Base-by-base conservation (phyloP, 1,140 invertebrate genomes). In the Meloidogyne chitwoodi region DNA sequence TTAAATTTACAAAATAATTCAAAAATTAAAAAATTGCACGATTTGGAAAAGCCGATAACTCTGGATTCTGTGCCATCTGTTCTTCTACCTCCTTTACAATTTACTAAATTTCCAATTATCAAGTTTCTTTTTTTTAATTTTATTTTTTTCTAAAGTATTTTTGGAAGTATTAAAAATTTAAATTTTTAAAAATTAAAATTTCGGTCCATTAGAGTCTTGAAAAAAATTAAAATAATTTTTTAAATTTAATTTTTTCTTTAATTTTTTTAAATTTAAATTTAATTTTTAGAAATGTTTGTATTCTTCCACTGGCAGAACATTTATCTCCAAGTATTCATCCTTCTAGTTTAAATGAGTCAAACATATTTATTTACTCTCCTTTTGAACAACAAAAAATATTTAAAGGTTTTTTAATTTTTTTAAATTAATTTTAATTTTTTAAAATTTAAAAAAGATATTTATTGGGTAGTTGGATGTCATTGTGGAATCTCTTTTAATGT, bases 321-420 rank as follows among this genome's bases (percentile, higher is more conserved):
- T 68, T 86, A 26, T 82, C 84, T 14, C 85, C 84, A 24, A 81
- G 38, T 44, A 77, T 87, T 16, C 56, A 81, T 14, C 64, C 81
- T 19, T 61, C 73, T 0, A 66, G 72, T 14, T 76, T 77, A 29
- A 38, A 62, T 24, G 22, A 73, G 26, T 77, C 76, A 10, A 74
- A 80, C 31, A 85, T 86, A 44, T 86, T 87, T 41, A 86, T 86
- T 56, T 87, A 87, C 71, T 86, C 85, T 3, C 85, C 85, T 34
- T 86, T 86, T 64, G n/a, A n/a, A n/a, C n/a, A n/a, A n/a, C 83
- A 87, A 75, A 24, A 74, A 31, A 76, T 74, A 69, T 68, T 72
- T 38, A 79, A 81, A 73, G 77, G 84, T 85, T 31, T 16, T 75
- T 29, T 27, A 22, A 63, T 56, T 29, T 14, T 24, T 64, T 62